These are phyloP conservation scores for Maconellicoccus hirsutus DNA, from an alignment of 1,140 invertebrate genomes.

Conservation along the genomic window DNA sequence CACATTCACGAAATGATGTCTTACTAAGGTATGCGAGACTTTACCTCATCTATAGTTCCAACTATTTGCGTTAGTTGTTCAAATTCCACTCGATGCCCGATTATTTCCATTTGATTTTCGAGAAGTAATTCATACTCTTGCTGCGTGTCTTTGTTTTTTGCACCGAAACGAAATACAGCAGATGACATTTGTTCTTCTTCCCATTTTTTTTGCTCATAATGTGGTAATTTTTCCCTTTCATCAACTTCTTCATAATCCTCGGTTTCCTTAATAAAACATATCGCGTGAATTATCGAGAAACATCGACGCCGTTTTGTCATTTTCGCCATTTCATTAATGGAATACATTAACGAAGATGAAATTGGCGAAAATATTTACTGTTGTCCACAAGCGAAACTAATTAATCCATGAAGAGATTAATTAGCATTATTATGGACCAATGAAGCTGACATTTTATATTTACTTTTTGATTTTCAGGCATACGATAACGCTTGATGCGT, in stretches of 20 bases:
- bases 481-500: constrained; percentile 83
- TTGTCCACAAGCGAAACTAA: constrained; percentile 1
- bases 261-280: constrained; percentile 35
- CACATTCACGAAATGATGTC: constrained; percentile 16
- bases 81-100: constrained; percentile 66
- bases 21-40: constrained; percentile 25
- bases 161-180: constrained; percentile 86
- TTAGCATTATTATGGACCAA: background rate
- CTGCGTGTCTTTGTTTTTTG: constrained; percentile 62
- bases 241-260: constrained; percentile 79
- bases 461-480: constrained; percentile 68
- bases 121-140: constrained; percentile 88
- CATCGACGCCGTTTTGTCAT: no score
- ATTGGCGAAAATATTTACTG: background rate
- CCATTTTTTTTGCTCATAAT: constrained; percentile 95
- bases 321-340: background rate
- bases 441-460: background rate
- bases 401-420: background rate
- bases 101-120: constrained; percentile 60
- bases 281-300: no score
- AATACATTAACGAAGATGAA: background rate
- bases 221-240: constrained; percentile 67
- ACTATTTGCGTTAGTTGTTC: constrained; percentile 84
- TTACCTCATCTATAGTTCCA: constrained; percentile 50
- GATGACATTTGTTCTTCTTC: constrained; percentile 93